Evolutionary conservation across 2,888 invertebrate species (phyloP).

Genomic region (Pristionchus japonicus): DNA sequence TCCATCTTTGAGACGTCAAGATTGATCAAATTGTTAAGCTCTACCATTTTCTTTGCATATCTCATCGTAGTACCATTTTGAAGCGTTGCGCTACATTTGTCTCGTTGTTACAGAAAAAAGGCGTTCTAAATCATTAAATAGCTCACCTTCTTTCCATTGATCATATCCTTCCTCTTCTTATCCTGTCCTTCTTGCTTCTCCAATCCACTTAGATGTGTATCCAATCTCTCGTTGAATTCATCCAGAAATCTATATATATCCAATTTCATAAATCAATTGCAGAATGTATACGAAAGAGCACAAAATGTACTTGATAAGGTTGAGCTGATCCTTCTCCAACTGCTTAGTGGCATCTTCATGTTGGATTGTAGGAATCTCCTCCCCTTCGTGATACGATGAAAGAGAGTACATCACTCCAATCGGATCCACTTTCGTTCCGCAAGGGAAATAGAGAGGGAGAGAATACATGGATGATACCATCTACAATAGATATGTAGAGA

Average conservation of each 20-base stretch:
- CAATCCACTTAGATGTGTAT: constrained; percentile 20
- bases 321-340: constrained; percentile 36
- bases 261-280: not conserved
- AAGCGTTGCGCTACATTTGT: too few relatives aligned
- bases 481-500: not conserved
- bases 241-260: not conserved
- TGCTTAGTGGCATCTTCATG: constrained; percentile 23
- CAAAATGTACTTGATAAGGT: constrained; percentile 29
- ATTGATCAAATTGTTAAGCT: too few relatives aligned
- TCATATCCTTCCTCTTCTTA: constrained; percentile 11
- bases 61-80: too few relatives aligned
- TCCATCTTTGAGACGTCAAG: too few relatives aligned
- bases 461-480: constrained; percentile 1
- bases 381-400: not conserved
- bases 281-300: too few relatives aligned
- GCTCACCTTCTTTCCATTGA: not conserved
- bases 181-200: not conserved
- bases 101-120: too few relatives aligned
- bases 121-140: not conserved
- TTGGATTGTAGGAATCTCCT: not conserved
- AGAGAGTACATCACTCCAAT: constrained; percentile 27
- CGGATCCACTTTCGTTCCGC: constrained; percentile 5
- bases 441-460: constrained; percentile 36
- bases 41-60: too few relatives aligned
- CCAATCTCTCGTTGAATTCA: not conserved